Evolutionary conservation across 2,797 vertebrate species (phyloP).

Genomic region (Alca torda): DNA sequence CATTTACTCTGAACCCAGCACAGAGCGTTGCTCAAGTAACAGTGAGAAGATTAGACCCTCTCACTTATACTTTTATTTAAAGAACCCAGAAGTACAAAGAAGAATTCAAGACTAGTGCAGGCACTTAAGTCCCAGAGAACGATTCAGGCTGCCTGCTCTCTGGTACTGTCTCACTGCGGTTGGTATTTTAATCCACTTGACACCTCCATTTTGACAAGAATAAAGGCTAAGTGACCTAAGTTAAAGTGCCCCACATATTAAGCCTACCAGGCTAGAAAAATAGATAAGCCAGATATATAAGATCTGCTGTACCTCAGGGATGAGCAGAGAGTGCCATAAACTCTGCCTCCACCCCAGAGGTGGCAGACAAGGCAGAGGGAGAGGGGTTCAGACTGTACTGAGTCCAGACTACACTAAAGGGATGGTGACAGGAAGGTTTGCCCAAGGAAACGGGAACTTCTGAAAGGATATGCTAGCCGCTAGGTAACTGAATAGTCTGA

Average conservation of each 20-base stretch:
- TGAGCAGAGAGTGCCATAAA: not conserved
- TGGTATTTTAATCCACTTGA: not conserved
- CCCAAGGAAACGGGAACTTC: not conserved
- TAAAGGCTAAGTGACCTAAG: not conserved
- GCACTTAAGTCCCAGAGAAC: not conserved
- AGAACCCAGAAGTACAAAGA: not conserved
- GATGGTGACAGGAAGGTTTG: not conserved
- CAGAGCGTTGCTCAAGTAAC: not conserved
- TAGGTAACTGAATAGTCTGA: not conserved
- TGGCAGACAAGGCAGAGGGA: not conserved
- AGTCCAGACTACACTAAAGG: not conserved
- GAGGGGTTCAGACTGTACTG: not conserved
- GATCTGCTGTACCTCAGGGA: not conserved
- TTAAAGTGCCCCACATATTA: not conserved
- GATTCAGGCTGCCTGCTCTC: not conserved
- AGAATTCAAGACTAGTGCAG: not conserved
- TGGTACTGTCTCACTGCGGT: not conserved
- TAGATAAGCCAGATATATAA: not conserved
- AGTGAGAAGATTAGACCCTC: not conserved
- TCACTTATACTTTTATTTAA: not conserved
- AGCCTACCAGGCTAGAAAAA: not conserved
- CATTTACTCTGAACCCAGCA: not conserved
- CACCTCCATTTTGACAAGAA: not conserved
- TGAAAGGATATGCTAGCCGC: not conserved
- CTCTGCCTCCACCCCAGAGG: not conserved